Base-by-base conservation (phyloP, 2,113 vertebrate species). In the Pelodiscus sinensis region DNA sequence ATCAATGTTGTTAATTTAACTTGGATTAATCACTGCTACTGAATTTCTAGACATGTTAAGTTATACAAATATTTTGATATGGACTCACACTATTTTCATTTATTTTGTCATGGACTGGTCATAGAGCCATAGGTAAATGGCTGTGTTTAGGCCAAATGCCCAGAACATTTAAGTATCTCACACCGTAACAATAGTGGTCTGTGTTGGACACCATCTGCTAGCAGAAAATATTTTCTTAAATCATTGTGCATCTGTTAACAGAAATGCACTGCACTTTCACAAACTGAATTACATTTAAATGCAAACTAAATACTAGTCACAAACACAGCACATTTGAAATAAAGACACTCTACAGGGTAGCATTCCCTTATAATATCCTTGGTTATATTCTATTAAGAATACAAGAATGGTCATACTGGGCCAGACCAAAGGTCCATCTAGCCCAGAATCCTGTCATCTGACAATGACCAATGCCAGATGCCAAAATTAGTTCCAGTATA, bases 131-230 rank as follows among this genome's bases (percentile, higher is more conserved):
- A 98, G 98, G 98, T 98, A 98, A 98, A 98, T 97, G 98, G 94
- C 95, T 90, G 95, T 96, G 97, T 97, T 98, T 98, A 97, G 98
- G 98, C 98, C 97, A 95, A 95, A 93, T 97, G 98, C 98, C 98
- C 97, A 98, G 97, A 98, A 97, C 96, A 97, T 96, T 97, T 94
- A 96, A 97, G 96, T 97, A 98, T 98, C 97, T 96, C 97, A 95
- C 92, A 89, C 95, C 94, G 94, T 97, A 98, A 99, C 98, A 99
- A 98, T 98, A 97, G 96, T 90, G 92, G 96, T 95, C 98, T 98
- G 98, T 99, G 98, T 99, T 98, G 97, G 96, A 96, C 97, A 96
- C 91, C 98, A 98, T 98, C 98, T 98, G 98, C 97, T 97, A 97
- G 97, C 97, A 95, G 79, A 92, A 58, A 31, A 60, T 85, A 84